Conservation (phyloP, 92 coral and sea anemone genomes). For the Porites divaricata region DNA sequence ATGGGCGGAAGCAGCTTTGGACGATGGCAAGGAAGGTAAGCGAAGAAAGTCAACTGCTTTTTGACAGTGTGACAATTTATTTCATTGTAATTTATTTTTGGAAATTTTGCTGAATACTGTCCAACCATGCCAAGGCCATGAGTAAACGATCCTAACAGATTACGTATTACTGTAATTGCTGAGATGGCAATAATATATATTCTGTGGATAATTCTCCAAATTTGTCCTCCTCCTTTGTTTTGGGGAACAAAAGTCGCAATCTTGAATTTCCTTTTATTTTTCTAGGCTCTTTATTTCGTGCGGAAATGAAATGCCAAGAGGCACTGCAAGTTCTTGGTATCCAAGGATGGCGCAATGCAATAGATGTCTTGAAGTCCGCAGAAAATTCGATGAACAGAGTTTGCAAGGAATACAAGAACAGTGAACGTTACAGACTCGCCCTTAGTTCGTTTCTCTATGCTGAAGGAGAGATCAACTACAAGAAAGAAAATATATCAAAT, state of each 20-base stretch:
- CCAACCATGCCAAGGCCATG: too few species aligned
- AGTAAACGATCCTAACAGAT: too few species aligned
- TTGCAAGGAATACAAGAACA: background rate
- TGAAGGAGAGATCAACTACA: conserved; percentile 46
- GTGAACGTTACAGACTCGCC: conserved; percentile 12
- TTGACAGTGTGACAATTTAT: background rate
- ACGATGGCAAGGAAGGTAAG: conserved; percentile 41
- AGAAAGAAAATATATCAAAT: conserved; percentile 1
- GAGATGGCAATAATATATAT: too few species aligned
- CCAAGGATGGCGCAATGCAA: conserved; percentile 55
- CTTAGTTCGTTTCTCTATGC: conserved; percentile 36
- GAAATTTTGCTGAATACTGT: too few species aligned
- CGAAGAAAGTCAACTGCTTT: background rate
- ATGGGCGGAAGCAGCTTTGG: conserved; percentile 61
- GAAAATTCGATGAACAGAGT: conserved; percentile 36
- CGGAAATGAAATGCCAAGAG: conserved; percentile 68
- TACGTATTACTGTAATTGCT: too few species aligned
- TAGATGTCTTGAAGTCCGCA: conserved; percentile 47
- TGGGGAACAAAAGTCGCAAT: conserved; percentile 30
- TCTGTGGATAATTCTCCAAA: too few species aligned
- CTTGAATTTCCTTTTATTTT: background rate
- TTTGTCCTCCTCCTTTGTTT: too few species aligned
- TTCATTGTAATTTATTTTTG: too few species aligned
- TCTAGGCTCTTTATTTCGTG: conserved; percentile 32
- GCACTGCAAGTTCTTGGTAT: conserved; percentile 52